These are phyloP conservation scores for Desmophyllum pertusum DNA, from an alignment of 92 coral and sea anemone genomes.

Conservation along the genomic window DNA sequence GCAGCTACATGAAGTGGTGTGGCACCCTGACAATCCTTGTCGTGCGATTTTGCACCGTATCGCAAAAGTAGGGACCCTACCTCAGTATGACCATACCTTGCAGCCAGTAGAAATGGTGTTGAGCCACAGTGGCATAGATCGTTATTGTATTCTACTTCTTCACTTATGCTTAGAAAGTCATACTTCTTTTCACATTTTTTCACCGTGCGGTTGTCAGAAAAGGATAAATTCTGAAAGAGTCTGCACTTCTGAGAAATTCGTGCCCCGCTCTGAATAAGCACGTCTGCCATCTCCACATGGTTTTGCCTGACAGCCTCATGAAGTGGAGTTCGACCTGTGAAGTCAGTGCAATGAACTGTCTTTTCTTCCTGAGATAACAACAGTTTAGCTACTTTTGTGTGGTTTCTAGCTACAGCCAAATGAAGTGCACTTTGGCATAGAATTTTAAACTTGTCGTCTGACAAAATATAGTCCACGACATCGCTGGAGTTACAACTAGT, in stretches of 20 bases:
- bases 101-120: slow-evolving; percentile 56
- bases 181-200: not conserved
- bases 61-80: slow-evolving; percentile 34
- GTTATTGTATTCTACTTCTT: not conserved
- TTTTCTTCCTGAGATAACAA: slow-evolving; percentile 29
- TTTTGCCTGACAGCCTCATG: slow-evolving; percentile 69
- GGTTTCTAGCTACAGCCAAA: slow-evolving; percentile 60
- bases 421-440: slow-evolving; percentile 87
- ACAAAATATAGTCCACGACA: not conserved
- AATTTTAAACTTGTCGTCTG: slow-evolving; percentile 44
- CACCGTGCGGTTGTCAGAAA: not conserved
- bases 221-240: not conserved
- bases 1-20: slow-evolving; percentile 73
- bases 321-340: slow-evolving; percentile 69
- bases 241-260: slow-evolving; percentile 43
- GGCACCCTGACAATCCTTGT: slow-evolving; percentile 54
- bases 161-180: not conserved
- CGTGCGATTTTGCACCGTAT: slow-evolving; percentile 44
- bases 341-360: slow-evolving; percentile 57
- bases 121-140: slow-evolving; percentile 39
- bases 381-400: slow-evolving; percentile 32
- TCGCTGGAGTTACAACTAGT: not conserved
- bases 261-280: slow-evolving; percentile 42
- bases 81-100: slow-evolving; percentile 46
- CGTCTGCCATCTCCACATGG: slow-evolving; percentile 25